Conservation (phyloP, 2,113 vertebrate genomes). For the Promerops cafer region DNA sequence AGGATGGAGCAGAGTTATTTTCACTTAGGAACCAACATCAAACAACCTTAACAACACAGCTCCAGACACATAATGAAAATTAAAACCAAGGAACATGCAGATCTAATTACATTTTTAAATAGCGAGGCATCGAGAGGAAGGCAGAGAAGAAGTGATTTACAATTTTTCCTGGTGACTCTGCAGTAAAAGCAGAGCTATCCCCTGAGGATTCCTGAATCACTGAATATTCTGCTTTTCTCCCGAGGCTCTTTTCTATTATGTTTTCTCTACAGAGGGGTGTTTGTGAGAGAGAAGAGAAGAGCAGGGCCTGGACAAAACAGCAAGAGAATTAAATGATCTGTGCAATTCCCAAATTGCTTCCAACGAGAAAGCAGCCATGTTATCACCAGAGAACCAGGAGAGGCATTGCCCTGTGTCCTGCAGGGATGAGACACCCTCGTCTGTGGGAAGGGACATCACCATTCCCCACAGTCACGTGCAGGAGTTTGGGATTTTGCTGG, state of each 20-base stretch:
- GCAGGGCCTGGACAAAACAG: not conserved
- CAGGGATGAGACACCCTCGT: not conserved
- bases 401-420: not conserved
- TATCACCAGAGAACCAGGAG: not conserved
- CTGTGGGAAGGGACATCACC: not conserved
- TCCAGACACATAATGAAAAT: conserved; percentile 39
- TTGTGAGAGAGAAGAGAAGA: not conserved
- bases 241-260: not conserved
- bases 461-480: accelerated
- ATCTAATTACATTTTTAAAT: conserved; percentile 43
- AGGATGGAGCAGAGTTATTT: not conserved
- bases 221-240: not conserved
- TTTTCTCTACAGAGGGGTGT: not conserved
- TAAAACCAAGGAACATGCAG: conserved; percentile 15
- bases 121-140: not conserved
- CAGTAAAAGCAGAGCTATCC: not conserved
- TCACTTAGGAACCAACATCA: not conserved
- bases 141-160: conserved; percentile 8
- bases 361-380: not conserved
- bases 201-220: not conserved
- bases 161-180: conserved; percentile 12
- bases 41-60: not conserved
- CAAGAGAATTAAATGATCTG: not conserved
- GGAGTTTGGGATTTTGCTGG: not conserved
- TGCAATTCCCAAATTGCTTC: not conserved